Evolutionary conservation across 2,113 vertebrate species (phyloP).

Genomic region (Myotis brandtii): DNA sequence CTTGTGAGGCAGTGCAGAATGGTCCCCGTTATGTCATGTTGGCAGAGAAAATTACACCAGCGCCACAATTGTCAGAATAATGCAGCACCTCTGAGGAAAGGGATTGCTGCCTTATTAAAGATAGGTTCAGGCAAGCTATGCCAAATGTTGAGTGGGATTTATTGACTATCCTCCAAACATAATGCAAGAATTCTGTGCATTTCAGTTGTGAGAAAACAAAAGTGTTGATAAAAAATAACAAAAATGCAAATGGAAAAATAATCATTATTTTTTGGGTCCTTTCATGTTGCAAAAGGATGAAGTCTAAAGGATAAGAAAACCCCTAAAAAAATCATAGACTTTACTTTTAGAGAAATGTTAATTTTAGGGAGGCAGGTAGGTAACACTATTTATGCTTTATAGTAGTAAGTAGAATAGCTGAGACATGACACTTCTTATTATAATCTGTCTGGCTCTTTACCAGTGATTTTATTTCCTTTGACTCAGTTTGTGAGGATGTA

Average conservation of each 20-base stretch:
- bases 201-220: conserved; percentile 13
- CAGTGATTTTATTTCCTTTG: conserved; percentile 19
- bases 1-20: background rate
- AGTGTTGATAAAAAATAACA: conserved; percentile 25
- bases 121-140: background rate
- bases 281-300: background rate
- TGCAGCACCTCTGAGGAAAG: conserved; percentile 17
- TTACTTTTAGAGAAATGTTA: background rate
- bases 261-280: background rate
- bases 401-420: background rate
- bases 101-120: background rate
- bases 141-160: background rate
- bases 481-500: background rate
- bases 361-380: background rate
- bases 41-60: conserved; percentile 33
- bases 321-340: background rate
- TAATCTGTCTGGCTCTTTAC: background rate
- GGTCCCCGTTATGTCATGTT: background rate
- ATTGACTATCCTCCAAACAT: background rate
- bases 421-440: background rate
- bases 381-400: background rate
- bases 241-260: background rate
- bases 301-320: background rate
- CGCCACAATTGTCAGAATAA: conserved; percentile 18
- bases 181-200: background rate